phyloP scores from a whole-genome alignment of 2,113 vertebrate genomes.

The Aphyosemion australe region DNA sequence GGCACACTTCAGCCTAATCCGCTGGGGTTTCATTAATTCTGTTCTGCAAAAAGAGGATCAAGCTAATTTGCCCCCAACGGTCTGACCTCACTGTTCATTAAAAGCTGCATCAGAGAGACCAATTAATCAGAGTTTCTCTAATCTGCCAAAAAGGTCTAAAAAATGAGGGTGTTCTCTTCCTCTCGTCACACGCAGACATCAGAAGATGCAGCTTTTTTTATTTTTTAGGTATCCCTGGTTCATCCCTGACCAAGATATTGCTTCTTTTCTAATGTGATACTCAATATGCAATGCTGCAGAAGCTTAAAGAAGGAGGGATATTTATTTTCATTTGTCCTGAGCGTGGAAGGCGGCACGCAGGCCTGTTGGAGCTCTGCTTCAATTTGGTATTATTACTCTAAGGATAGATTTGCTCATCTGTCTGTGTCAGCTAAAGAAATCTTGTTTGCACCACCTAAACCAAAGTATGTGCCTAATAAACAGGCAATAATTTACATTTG shows the following conservation, averaged over 20 bases:
- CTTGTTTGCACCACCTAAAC: neutral
- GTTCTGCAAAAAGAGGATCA: slow-evolving; percentile 74
- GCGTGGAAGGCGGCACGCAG: no score
- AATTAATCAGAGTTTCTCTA: slow-evolving; percentile 79
- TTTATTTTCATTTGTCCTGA: neutral
- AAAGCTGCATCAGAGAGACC: slow-evolving; percentile 77
- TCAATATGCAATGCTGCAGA: slow-evolving; percentile 34
- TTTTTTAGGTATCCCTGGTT: slow-evolving; percentile 26
- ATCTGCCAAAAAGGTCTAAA: slow-evolving; percentile 63
- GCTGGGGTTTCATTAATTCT: slow-evolving; percentile 72
- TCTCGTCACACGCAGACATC: slow-evolving; percentile 55
- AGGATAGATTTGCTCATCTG: slow-evolving; percentile 10
- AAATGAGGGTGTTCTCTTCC: slow-evolving; percentile 43
- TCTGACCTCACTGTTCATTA: slow-evolving; percentile 77
- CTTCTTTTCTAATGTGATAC: neutral
- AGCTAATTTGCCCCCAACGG: slow-evolving; percentile 74
- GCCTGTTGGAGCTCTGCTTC: neutral
- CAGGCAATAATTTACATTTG: no score
- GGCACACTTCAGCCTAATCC: slow-evolving; percentile 57
- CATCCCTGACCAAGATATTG: slow-evolving; percentile 10
- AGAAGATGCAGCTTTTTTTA: slow-evolving; percentile 25
- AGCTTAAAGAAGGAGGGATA: slow-evolving; percentile 5
- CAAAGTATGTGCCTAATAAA: no score
- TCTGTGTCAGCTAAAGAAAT: neutral
- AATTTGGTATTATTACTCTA: slow-evolving; percentile 2